Percentiles rank a stretch among this genome's conserved stretches.
Evolutionary conservation across 2,113 vertebrate species (phyloP).

Genomic region (Rhegmatorhina hoffmannsi): DNA sequence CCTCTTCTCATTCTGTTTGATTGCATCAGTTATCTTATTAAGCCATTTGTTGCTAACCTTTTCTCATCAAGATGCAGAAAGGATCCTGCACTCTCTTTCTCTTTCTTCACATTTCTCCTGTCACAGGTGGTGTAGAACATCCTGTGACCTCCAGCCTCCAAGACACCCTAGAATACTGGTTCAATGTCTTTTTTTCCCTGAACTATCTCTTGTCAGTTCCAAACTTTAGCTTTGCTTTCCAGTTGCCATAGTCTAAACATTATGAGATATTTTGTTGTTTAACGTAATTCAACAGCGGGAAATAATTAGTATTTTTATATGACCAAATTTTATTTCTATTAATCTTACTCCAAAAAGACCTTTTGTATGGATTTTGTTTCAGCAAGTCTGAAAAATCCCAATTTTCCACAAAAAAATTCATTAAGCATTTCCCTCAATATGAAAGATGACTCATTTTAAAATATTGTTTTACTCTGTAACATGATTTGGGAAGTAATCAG

Average conservation of each 20-base stretch:
- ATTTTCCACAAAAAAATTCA: background rate
- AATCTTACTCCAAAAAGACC: background rate
- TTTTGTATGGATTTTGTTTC: background rate
- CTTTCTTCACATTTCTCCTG: background rate
- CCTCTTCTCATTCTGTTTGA: background rate
- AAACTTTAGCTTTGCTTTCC: background rate
- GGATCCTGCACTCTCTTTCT: background rate
- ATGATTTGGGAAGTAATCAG: background rate
- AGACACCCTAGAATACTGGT: background rate
- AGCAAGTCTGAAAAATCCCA: background rate
- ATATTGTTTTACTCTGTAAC: constrained; percentile 3
- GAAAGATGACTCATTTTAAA: constrained; percentile 2
- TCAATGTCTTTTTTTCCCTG: background rate
- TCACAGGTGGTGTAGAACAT: background rate
- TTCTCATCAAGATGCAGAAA: background rate
- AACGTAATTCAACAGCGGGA: background rate
- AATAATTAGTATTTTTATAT: background rate
- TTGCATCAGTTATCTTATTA: background rate
- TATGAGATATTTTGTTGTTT: background rate
- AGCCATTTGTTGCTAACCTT: background rate
- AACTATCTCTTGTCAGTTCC: background rate
- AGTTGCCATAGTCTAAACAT: background rate
- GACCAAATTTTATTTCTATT: background rate
- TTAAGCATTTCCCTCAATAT: background rate
- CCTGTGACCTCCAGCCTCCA: background rate